These are phyloP conservation scores for Xerus inauris DNA, from an alignment of 2,113 vertebrate genomes.

Conservation along the genomic window DNA sequence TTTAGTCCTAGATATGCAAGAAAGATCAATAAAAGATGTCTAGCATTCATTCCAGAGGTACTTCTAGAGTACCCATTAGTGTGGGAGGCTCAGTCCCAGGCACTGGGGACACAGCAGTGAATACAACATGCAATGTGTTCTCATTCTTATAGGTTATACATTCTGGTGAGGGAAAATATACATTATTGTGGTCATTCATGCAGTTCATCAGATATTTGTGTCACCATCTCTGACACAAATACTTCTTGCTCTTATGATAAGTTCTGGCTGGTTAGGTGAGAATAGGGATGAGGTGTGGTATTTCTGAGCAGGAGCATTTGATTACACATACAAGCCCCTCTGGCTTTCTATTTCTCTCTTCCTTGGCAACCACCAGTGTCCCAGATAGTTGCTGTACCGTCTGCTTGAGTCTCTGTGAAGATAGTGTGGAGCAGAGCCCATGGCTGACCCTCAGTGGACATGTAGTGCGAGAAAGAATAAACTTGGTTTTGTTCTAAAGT, in stretches of 20 bases:
- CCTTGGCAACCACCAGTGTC: not conserved
- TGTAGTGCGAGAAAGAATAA: not conserved
- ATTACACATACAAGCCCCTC: not conserved
- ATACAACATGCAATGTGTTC: not conserved
- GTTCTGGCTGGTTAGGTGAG: not conserved
- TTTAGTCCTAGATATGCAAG: not conserved
- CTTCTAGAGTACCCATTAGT: not conserved
- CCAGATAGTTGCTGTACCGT: not conserved
- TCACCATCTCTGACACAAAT: not conserved
- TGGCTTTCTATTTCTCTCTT: not conserved
- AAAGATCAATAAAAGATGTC: not conserved
- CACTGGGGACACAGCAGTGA: not conserved
- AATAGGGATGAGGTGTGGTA: not conserved
- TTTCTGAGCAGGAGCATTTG: not conserved
- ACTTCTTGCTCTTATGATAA: not conserved
- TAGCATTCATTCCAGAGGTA: not conserved
- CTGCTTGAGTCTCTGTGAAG: not conserved
- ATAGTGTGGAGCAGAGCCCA: not conserved
- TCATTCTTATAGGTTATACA: not conserved
- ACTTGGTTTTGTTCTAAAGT: not conserved
- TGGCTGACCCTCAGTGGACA: not conserved
- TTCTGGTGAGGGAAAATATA: not conserved
- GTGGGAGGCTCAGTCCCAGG: not conserved
- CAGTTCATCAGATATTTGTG: not conserved
- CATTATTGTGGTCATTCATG: not conserved